Percentiles rank a stretch among this genome's conserved stretches.
Conservation (phyloP, 37 sponge, comb jelly and placozoan genomes). For the Bolinopsis microptera region DNA sequence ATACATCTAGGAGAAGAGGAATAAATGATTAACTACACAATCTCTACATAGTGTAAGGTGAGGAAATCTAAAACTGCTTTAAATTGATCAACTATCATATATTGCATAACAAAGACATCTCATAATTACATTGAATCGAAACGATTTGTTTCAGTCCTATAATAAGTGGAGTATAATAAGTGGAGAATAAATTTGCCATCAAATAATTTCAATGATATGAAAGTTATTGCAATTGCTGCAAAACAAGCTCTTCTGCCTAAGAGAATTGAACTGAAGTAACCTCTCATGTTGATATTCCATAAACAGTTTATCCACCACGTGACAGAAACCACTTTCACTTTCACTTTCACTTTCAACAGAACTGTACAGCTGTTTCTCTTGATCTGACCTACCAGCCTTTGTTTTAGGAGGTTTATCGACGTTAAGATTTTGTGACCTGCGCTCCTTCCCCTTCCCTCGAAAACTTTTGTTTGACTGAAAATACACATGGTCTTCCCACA, state of each 20-base stretch:
- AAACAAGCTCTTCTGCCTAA: not conserved
- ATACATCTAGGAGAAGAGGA: too few relatives aligned
- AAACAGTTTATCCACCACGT: not conserved
- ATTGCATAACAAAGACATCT: too few relatives aligned
- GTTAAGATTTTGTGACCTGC: not conserved
- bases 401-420: not conserved
- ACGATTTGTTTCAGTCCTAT: too few relatives aligned
- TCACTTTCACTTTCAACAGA: too few relatives aligned
- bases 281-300: not conserved
- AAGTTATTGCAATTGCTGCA: not conserved
- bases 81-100: too few relatives aligned
- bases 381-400: not conserved
- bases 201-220: slow-evolving; percentile 11
- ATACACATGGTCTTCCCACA: not conserved
- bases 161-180: too few relatives aligned
- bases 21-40: too few relatives aligned
- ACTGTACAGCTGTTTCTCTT: not conserved
- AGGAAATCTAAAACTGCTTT: too few relatives aligned
- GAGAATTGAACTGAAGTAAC: not conserved
- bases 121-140: too few relatives aligned
- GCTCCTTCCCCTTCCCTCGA: not conserved
- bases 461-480: not conserved
- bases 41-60: too few relatives aligned
- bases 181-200: too few relatives aligned
- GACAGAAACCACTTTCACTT: not conserved